A percentile compares a stretch with the other conserved stretches of the same genome.
Evolutionary conservation across 1,140 invertebrate species (phyloP).

Genomic region (Drosophila erecta): DNA sequence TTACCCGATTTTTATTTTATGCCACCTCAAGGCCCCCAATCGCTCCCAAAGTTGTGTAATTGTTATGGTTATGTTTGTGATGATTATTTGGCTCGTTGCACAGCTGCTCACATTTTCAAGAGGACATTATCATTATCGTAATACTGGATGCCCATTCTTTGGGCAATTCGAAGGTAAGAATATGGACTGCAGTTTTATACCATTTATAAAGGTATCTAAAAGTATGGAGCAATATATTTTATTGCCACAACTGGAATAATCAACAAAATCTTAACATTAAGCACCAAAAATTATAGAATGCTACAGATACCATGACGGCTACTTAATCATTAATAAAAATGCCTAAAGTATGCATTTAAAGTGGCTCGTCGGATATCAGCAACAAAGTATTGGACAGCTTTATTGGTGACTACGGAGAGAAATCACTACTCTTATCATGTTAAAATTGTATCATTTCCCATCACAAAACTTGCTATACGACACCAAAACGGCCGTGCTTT

Average conservation of each 20-base stretch:
- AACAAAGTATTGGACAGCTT: no score
- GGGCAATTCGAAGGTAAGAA: background rate
- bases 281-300: background rate
- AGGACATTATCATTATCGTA: constrained; percentile 18
- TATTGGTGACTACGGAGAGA: no score
- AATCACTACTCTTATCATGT: no score
- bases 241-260: no score
- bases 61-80: constrained; percentile 82
- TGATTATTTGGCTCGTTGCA: constrained; percentile 83
- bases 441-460: no score
- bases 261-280: background rate
- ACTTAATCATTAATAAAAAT: background rate
- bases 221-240: no score
- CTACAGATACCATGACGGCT: background rate
- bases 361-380: no score
- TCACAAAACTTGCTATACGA: background rate
- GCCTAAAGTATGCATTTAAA: no score
- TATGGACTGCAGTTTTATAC: no score
- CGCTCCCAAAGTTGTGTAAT: constrained; percentile 56
- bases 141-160: background rate
- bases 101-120: constrained; percentile 64
- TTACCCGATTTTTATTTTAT: constrained; percentile 83
- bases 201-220: no score
- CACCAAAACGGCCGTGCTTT: background rate
- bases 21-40: constrained; percentile 36